phyloP scores from a whole-genome alignment of 2,888 invertebrate genomes.

The Toxonevra muliebris region DNA sequence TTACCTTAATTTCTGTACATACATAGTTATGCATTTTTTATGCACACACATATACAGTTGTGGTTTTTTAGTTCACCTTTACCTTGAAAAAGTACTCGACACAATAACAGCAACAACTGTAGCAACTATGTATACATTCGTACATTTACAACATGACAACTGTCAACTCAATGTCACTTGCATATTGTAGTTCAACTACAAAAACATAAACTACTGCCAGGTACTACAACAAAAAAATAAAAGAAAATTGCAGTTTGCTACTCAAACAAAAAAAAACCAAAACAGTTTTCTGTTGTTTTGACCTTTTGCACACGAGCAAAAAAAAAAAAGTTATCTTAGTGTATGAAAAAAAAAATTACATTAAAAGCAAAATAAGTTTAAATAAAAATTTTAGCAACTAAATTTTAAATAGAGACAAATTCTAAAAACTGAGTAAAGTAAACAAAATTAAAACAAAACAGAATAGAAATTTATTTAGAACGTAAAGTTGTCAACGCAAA shows the following conservation, averaged over 20 bases:
- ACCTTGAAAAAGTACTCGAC: conserved; percentile 8
- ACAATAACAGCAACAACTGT: not conserved
- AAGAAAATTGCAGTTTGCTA: too few species aligned
- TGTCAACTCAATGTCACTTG: conserved; percentile 3
- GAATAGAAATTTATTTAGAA: too few species aligned
- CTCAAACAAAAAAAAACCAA: too few species aligned
- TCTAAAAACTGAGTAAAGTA: too few species aligned
- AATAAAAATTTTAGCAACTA: too few species aligned
- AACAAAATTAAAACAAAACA: too few species aligned
- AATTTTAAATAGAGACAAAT: too few species aligned
- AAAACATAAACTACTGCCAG: not conserved
- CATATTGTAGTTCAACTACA: not conserved
- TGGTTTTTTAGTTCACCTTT: conserved; percentile 2
- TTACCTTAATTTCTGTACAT: not conserved
- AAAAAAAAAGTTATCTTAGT: too few species aligned
- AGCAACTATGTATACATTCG: not conserved
- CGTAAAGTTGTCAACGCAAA: conserved; percentile 1
- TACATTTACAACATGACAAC: not conserved
- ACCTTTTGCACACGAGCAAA: too few species aligned
- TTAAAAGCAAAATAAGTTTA: too few species aligned
- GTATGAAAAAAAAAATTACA: too few species aligned
- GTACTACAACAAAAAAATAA: not conserved
- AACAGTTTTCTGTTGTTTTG: too few species aligned
- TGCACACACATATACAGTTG: not conserved
- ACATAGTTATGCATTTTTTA: not conserved